Conservation (phyloP, 2,888 invertebrate species). For the Timandra comae region DNA sequence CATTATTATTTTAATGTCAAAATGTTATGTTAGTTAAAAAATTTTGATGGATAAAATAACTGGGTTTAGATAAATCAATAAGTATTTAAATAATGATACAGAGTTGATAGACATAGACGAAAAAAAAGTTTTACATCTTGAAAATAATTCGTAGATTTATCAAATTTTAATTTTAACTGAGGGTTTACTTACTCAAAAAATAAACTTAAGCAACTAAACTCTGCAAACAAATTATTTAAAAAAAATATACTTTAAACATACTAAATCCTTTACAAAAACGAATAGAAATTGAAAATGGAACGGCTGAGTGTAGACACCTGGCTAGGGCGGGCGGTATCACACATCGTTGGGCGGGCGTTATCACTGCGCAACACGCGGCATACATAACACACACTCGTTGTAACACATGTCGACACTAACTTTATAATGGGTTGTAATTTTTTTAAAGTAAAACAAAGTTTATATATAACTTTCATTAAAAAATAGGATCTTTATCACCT, state of each 20-base stretch:
- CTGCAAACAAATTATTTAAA: no score
- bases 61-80: neutral
- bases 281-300: no score
- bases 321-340: constrained; percentile 38
- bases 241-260: neutral
- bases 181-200: no score
- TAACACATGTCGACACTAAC: neutral
- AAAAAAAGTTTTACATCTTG: no score
- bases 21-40: neutral
- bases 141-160: no score
- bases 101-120: no score
- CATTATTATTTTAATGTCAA: no score
- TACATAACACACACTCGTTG: constrained; percentile 18
- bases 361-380: constrained; percentile 29
- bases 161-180: no score
- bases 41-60: neutral
- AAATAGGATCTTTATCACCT: neutral
- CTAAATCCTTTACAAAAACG: neutral
- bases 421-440: neutral
- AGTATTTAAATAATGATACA: no score
- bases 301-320: constrained; percentile 20
- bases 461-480: neutral
- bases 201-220: no score
- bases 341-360: constrained; percentile 36
- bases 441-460: no score